These are phyloP conservation scores for Tenthredo livida DNA, from an alignment of 2,888 invertebrate genomes.

Conservation along the genomic window DNA sequence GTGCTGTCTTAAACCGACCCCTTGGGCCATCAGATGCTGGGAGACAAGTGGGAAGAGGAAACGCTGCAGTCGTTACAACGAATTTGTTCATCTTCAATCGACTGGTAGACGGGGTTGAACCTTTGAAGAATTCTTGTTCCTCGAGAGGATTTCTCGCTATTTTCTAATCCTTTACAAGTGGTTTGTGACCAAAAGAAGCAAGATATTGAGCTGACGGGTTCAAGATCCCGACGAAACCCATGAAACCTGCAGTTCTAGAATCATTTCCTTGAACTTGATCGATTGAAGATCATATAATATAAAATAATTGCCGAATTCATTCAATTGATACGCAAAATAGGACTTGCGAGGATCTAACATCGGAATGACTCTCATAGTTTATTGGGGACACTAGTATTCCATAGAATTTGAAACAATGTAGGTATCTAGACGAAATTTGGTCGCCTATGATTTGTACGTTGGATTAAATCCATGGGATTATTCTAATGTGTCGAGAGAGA, in stretches of 20 bases:
- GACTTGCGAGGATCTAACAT: background rate
- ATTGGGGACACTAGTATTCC: background rate
- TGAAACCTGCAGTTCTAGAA: no score
- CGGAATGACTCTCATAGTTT: background rate
- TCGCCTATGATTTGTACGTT: background rate
- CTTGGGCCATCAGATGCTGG: background rate
- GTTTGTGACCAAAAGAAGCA: background rate
- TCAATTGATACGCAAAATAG: background rate
- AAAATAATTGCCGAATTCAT: background rate
- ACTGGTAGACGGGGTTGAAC: background rate
- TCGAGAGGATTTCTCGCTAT: background rate
- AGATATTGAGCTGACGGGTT: background rate
- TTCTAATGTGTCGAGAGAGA: constrained; percentile 14
- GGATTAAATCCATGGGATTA: background rate
- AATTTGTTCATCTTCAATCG: constrained; percentile 29
- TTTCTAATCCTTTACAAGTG: background rate
- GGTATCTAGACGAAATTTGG: background rate
- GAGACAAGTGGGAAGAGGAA: background rate
- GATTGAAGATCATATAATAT: background rate
- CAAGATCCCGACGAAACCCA: background rate
- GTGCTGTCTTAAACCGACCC: constrained; percentile 6
- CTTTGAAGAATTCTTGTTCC: background rate
- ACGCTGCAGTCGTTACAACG: background rate
- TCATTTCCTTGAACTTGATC: no score
- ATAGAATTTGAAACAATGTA: background rate